A percentile compares a stretch with the other conserved stretches of the same genome.
These are phyloP conservation scores for Cataglyphis livida DNA, from an alignment of 2,888 invertebrate species.

Conservation along the genomic window DNA sequence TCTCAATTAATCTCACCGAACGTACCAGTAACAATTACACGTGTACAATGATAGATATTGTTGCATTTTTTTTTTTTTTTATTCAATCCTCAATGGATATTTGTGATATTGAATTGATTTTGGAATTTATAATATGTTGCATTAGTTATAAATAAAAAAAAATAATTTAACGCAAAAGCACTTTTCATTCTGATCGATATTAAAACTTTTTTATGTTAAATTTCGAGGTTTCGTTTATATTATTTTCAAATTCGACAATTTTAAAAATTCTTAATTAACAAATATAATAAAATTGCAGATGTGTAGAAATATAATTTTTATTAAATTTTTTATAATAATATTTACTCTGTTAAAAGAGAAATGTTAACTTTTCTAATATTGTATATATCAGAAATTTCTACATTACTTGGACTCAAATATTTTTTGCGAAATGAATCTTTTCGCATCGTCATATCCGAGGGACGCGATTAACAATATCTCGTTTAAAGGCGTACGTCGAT, in stretches of 20 bases:
- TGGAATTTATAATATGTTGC: neutral
- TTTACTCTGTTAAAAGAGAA: too few relatives aligned
- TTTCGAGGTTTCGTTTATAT: neutral
- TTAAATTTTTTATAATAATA: neutral
- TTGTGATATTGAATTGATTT: neutral
- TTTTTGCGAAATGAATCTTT: neutral
- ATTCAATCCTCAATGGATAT: constrained; percentile 6
- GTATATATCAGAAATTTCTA: neutral
- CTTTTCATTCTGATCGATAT: neutral
- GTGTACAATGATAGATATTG: neutral
- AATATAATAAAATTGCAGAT: neutral
- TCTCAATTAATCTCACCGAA: neutral
- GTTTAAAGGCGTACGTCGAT: neutral
- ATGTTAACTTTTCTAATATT: neutral
- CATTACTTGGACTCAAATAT: neutral
- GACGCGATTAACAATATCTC: neutral
- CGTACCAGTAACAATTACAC: neutral
- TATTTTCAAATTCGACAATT: neutral
- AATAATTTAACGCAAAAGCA: neutral
- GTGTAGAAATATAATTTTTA: neutral
- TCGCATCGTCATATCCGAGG: neutral
- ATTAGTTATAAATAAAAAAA: neutral
- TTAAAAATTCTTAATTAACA: too few relatives aligned
- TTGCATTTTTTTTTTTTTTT: neutral
- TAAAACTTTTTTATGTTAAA: neutral